Evolutionary conservation across 2,113 vertebrate genomes (phyloP).

Genomic region (Oryzias curvinotus): DNA sequence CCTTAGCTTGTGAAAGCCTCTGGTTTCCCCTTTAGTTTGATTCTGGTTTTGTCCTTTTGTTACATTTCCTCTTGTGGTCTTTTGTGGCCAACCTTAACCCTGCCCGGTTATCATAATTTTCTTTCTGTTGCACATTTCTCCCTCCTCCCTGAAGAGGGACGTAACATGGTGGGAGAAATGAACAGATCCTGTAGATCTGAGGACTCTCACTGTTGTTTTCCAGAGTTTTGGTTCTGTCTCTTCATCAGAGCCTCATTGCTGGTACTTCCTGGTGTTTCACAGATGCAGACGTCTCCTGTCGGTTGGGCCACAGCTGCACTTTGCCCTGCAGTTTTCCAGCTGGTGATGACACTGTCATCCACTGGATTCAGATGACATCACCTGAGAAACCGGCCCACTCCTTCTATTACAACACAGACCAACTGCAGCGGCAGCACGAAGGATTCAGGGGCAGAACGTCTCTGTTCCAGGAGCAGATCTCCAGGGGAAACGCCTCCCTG

Average conservation of each 20-base stretch:
- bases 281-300: constrained; percentile 16
- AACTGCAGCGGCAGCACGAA: constrained; percentile 18
- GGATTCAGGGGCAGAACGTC: constrained; percentile 63
- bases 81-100: too few relatives aligned
- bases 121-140: too few relatives aligned
- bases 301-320: constrained; percentile 48
- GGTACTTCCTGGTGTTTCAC: neutral
- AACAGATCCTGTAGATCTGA: too few relatives aligned
- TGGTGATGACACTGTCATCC: constrained; percentile 53
- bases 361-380: constrained; percentile 62
- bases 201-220: too few relatives aligned
- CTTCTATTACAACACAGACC: constrained; percentile 59
- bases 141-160: too few relatives aligned
- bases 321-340: constrained; percentile 70
- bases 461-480: constrained; percentile 58
- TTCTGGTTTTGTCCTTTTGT: too few relatives aligned
- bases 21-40: too few relatives aligned
- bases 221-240: neutral
- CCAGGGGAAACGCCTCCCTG: constrained; percentile 73
- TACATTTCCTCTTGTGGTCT: too few relatives aligned
- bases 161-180: too few relatives aligned
- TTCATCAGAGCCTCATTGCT: neutral
- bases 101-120: too few relatives aligned
- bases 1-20: too few relatives aligned
- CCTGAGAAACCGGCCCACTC: constrained; percentile 41